A percentile compares a stretch with the other conserved stretches of the same genome.
Conservation (phyloP, 2,888 invertebrate genomes). For the Pimpla rufipes region DNA sequence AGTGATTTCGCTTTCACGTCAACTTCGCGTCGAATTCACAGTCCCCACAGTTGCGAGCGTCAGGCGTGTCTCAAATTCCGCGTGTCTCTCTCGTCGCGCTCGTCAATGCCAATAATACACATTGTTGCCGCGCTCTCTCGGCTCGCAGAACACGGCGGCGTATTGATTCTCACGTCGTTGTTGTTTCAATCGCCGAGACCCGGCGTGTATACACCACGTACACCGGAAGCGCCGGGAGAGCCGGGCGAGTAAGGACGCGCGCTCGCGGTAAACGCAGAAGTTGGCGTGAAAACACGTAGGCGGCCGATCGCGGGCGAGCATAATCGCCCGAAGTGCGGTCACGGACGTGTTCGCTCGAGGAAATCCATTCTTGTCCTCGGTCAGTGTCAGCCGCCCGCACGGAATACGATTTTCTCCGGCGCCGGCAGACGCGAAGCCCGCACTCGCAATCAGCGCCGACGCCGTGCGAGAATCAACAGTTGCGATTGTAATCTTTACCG, state of each 20-base stretch:
- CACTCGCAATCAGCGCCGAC: not conserved
- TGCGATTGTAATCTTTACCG: not conserved
- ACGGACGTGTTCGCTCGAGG: conserved; percentile 55
- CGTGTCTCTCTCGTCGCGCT: conserved; percentile 11
- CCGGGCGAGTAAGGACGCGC: conserved; percentile 19
- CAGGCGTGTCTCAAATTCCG: not conserved
- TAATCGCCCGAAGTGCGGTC: conserved; percentile 58
- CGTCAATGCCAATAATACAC: not conserved
- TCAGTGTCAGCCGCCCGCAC: conserved; percentile 24
- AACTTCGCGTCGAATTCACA: no score
- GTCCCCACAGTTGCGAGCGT: no score
- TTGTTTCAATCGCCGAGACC: conserved; percentile 13
- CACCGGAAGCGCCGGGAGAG: conserved; percentile 46
- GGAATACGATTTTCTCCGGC: conserved; percentile 21
- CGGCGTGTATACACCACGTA: conserved; percentile 7
- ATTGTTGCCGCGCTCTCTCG: not conserved
- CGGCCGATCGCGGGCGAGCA: conserved; percentile 43
- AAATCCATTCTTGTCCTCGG: conserved; percentile 56
- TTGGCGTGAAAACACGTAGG: conserved; percentile 40
- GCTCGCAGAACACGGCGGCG: not conserved
- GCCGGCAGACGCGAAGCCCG: no score
- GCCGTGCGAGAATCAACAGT: not conserved
- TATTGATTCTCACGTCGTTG: conserved; percentile 36
- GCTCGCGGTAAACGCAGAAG: no score
- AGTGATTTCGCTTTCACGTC: no score